Evolutionary conservation across 2,888 invertebrate genomes (phyloP), one percentile per base, ranked within the genome.

Genomic region (Drosophila mayaguana): DNA sequence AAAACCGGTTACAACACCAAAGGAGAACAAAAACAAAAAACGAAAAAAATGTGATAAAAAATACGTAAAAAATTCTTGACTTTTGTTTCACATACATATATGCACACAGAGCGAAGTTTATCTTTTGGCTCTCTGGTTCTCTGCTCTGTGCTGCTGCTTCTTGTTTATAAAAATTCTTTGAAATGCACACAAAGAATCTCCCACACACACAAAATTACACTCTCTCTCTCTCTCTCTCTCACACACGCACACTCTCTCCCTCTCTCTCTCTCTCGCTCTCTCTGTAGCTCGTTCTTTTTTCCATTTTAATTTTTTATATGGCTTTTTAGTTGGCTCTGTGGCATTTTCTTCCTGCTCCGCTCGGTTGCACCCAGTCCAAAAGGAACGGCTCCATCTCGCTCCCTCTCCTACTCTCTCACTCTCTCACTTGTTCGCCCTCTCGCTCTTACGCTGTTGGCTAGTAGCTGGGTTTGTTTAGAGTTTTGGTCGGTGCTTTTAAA

Each of bases 141-240:
- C 50, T 38, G 56, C 42, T 40, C 32, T 40, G 43, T 50, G 12
- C 40, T 54, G 14, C 18, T 43, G 20, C 43, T 43, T 63, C 61
- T 84, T 84, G 84, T 87, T 84, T 89, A 84, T 87, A 87, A 79
- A 80, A 89, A 87, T 89, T 89, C 89, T 84, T 89, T 84, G 89
- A 84, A 84, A 89, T 87, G 80, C 84, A 83, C 74, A 88, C 87
- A 80, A 66, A 66, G 78, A 72, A 68, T 63, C 66, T 57, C 34
- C 63, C 60, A 56, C 46, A 57, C 63, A 36, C 50, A 45, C 32
- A 56, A 88, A 88, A 84, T 84, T 77, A 63, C 76, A 85, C 74
- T n/a, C 53, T 11, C n/a, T 25, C 53, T 56, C 43, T 11, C 46
- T 53, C 18, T 14, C 36, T 22, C 62, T 64, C 73, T 67, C 54